Evolutionary conservation across 2,113 vertebrate species (phyloP).

Genomic region (Haliaeetus leucogaster): DNA sequence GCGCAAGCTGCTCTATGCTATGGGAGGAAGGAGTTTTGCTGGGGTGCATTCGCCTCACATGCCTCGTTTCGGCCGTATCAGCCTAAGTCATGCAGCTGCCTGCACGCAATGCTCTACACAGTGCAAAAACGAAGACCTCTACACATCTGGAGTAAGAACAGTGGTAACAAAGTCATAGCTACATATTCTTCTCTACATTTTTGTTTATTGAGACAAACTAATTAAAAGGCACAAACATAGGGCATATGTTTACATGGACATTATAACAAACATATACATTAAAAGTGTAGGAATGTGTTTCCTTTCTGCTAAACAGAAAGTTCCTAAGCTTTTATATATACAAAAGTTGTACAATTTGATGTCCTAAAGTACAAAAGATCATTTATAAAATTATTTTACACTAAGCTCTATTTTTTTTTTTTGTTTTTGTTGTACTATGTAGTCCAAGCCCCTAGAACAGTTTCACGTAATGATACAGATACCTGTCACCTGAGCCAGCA

Average conservation of each 20-base stretch:
- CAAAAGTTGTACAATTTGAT: slow-evolving; percentile 99
- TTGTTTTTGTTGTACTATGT: slow-evolving; percentile 84
- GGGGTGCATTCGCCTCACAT: background rate
- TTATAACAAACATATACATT: slow-evolving; percentile 98
- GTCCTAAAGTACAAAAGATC: slow-evolving; percentile 99
- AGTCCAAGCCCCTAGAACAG: slow-evolving; percentile 89
- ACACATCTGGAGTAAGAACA: slow-evolving; percentile 67
- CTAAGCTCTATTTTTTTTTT: slow-evolving; percentile 86
- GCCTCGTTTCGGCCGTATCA: background rate
- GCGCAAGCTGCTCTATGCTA: slow-evolving; percentile 15
- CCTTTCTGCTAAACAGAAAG: slow-evolving; percentile 99
- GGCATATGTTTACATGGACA: slow-evolving; percentile 97
- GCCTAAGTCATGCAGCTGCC: slow-evolving; percentile 51
- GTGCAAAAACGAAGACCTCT: slow-evolving; percentile 63
- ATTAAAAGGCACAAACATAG: slow-evolving; percentile 99
- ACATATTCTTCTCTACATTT: slow-evolving; percentile 86
- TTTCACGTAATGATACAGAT: slow-evolving; percentile 93
- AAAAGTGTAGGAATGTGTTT: slow-evolving; percentile 98
- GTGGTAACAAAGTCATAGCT: slow-evolving; percentile 80
- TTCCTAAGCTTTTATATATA: slow-evolving; percentile 95
- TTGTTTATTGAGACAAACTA: slow-evolving; percentile 99
- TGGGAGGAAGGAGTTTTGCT: background rate
- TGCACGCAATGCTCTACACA: slow-evolving; percentile 68
- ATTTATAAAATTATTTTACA: slow-evolving; percentile 98
- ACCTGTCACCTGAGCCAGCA: slow-evolving; percentile 89